phyloP scores from a whole-genome alignment of 2,888 invertebrate species.

The Carterocephalus palaemon region DNA sequence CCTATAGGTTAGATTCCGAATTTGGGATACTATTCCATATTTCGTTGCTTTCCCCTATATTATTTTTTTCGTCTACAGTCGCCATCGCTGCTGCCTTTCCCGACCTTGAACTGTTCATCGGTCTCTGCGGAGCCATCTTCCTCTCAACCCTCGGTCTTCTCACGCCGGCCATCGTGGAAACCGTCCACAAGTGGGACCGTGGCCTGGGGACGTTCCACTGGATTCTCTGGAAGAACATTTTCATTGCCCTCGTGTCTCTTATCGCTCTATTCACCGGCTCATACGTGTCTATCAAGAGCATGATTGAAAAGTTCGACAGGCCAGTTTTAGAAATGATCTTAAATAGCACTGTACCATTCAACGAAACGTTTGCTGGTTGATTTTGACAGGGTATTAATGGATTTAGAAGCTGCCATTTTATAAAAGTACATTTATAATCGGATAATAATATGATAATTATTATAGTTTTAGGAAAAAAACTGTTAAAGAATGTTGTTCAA shows the following conservation, averaged over 20 bases:
- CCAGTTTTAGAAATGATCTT: slow-evolving; percentile 1
- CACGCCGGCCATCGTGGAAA: slow-evolving; percentile 86
- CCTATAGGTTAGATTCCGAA: too few relatives aligned
- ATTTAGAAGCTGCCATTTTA: slow-evolving; percentile 10
- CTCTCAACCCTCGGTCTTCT: slow-evolving; percentile 86
- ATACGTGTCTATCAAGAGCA: slow-evolving; percentile 56
- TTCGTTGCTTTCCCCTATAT: too few relatives aligned
- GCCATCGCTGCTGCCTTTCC: slow-evolving; percentile 88
- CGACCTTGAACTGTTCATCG: slow-evolving; percentile 91
- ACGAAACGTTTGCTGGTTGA: slow-evolving; percentile 10
- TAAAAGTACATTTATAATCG: slow-evolving; percentile 12
- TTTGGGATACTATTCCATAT: too few relatives aligned
- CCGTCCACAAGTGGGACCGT: slow-evolving; percentile 83
- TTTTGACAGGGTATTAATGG: background rate
- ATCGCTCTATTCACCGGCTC: slow-evolving; percentile 66
- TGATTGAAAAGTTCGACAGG: slow-evolving; percentile 50
- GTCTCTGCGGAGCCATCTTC: slow-evolving; percentile 90
- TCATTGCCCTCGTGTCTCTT: slow-evolving; percentile 58
- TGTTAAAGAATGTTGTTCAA: too few relatives aligned
- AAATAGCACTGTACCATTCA: background rate
- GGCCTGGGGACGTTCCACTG: slow-evolving; percentile 81
- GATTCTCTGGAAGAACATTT: slow-evolving; percentile 83
- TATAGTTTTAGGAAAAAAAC: too few relatives aligned
- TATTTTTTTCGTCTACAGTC: slow-evolving; percentile 68
- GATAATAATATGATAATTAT: too few relatives aligned